These are phyloP conservation scores for Bufo bufo DNA, from an alignment of 2,113 vertebrate species.

Conservation along the genomic window DNA sequence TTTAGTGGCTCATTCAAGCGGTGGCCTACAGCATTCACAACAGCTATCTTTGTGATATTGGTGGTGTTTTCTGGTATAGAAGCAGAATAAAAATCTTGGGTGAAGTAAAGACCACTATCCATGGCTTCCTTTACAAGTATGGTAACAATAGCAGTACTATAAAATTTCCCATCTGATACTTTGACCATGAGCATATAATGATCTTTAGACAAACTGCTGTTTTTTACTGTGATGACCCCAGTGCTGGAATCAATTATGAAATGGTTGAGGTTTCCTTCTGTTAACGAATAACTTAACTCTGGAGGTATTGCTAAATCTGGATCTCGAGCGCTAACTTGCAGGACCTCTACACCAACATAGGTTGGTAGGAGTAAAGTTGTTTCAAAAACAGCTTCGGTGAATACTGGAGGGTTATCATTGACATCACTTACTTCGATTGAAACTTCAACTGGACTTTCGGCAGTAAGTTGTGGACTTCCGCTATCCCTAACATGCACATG, in stretches of 20 bases:
- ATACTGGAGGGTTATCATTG: slow-evolving; percentile 92
- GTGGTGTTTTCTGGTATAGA: slow-evolving; percentile 89
- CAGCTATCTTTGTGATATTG: slow-evolving; percentile 88
- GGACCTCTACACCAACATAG: slow-evolving; percentile 87
- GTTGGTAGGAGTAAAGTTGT: slow-evolving; percentile 89
- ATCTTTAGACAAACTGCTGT: slow-evolving; percentile 89
- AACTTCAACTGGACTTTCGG: slow-evolving; percentile 89
- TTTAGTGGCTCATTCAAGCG: slow-evolving; percentile 92
- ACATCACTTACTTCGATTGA: slow-evolving; percentile 90
- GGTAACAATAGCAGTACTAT: slow-evolving; percentile 84
- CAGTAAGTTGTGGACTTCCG: slow-evolving; percentile 88
- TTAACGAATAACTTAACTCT: slow-evolving; percentile 86
- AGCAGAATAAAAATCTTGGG: slow-evolving; percentile 84
- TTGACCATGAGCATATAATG: slow-evolving; percentile 85
- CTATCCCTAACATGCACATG: slow-evolving; percentile 93
- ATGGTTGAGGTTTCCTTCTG: slow-evolving; percentile 83
- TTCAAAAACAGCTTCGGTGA: slow-evolving; percentile 87
- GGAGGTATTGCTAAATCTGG: slow-evolving; percentile 86
- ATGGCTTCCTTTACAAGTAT: slow-evolving; percentile 87
- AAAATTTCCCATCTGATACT: slow-evolving; percentile 95
- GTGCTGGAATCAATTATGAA: slow-evolving; percentile 84
- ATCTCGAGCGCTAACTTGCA: slow-evolving; percentile 87
- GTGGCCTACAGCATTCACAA: slow-evolving; percentile 91
- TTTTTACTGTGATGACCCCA: slow-evolving; percentile 87
- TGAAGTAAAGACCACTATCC: slow-evolving; percentile 92